phyloP scores from a whole-genome alignment of 2,113 vertebrate species.

The Cyprinodon brontotheroides region DNA sequence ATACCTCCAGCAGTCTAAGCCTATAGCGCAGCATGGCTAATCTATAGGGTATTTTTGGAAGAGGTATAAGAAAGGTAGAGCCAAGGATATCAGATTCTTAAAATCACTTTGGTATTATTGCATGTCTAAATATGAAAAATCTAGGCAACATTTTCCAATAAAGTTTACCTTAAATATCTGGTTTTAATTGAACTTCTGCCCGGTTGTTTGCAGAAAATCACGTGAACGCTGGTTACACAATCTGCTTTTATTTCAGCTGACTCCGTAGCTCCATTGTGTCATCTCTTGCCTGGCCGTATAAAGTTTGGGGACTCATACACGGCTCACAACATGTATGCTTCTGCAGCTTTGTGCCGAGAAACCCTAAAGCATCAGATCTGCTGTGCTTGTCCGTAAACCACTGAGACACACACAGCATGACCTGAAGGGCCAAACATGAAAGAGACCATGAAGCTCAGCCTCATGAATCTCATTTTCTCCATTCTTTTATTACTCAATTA shows the following conservation, averaged over 20 bases:
- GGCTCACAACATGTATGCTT: neutral
- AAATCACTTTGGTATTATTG: too few species aligned
- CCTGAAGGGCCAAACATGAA: conserved; percentile 39
- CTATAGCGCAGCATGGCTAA: too few species aligned
- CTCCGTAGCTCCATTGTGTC: neutral
- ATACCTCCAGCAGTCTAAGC: too few species aligned
- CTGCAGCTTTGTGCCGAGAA: neutral
- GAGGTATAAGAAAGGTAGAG: too few species aligned
- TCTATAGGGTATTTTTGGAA: too few species aligned
- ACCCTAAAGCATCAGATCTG: conserved; percentile 14
- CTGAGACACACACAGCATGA: conserved; percentile 7
- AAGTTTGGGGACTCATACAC: neutral
- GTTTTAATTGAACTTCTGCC: too few species aligned
- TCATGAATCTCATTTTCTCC: conserved; percentile 35
- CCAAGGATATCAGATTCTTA: too few species aligned
- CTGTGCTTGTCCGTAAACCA: conserved; percentile 24
- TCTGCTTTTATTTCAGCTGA: neutral
- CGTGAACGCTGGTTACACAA: neutral
- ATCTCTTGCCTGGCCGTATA: neutral
- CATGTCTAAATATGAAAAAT: too few species aligned
- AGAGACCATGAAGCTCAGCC: conserved; percentile 6
- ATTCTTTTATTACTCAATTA: conserved; percentile 11
- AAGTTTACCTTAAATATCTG: too few species aligned
- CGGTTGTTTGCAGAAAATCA: too few species aligned
- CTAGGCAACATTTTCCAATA: too few species aligned